These are phyloP conservation scores for Halictus ligatus DNA, from an alignment of 2,888 invertebrate species.

Conservation along the genomic window DNA sequence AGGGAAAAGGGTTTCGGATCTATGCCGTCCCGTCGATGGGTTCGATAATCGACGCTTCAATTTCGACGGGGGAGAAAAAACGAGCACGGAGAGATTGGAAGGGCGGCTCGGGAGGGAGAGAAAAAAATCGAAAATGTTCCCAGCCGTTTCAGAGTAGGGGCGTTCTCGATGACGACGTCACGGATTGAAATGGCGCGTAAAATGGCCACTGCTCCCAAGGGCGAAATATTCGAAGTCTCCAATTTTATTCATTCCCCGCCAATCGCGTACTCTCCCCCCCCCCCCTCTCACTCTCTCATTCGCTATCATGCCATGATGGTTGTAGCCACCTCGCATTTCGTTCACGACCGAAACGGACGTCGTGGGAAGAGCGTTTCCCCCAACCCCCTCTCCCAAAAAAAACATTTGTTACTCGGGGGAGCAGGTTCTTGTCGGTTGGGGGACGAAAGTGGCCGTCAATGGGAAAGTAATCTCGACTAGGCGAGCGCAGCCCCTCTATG, in stretches of 20 bases:
- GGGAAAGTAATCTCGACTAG: constrained; percentile 52
- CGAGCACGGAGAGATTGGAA: constrained; percentile 49
- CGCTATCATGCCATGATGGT: not conserved
- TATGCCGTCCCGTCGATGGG: constrained; percentile 13
- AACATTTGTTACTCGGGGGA: constrained; percentile 52
- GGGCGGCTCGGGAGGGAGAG: constrained; percentile 23
- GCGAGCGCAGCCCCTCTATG: not conserved
- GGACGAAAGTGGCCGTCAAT: constrained; percentile 23
- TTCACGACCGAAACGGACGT: constrained; percentile 17
- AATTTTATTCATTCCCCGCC: constrained; percentile 65
- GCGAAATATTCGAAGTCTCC: constrained; percentile 77
- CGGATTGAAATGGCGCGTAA: constrained; percentile 83
- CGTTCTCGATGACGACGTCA: constrained; percentile 79
- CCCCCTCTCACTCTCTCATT: constrained; percentile 33
- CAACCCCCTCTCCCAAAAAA: constrained; percentile 9
- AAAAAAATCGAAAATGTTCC: constrained; percentile 63
- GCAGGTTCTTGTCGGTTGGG: constrained; percentile 38
- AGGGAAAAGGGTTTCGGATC: constrained; percentile 8
- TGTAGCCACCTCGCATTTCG: constrained; percentile 27
- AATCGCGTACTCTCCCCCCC: not conserved
- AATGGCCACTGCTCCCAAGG: constrained; percentile 80
- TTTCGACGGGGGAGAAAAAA: constrained; percentile 48
- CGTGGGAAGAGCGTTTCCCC: constrained; percentile 4
- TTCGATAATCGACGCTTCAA: constrained; percentile 66
- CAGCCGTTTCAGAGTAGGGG: constrained; percentile 28